Percentiles rank a stretch among this genome's conserved stretches.
Evolutionary conservation across 2,888 invertebrate species (phyloP).

Genomic region (Sphaeridia pumilis): DNA sequence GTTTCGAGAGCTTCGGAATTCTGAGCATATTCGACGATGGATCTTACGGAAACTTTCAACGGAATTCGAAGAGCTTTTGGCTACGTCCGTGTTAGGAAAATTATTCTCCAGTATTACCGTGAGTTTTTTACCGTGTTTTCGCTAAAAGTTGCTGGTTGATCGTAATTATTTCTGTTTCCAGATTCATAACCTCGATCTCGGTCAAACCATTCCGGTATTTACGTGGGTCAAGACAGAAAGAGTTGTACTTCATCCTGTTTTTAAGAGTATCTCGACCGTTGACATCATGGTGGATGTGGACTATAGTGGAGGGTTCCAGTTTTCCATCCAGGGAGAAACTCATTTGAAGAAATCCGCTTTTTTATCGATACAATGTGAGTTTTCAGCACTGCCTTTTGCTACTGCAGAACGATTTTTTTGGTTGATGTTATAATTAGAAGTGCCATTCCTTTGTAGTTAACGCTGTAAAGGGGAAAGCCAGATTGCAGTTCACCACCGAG

Average conservation of each 20-base stretch:
- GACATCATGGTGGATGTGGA: constrained; percentile 74
- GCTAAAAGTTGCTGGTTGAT: too few species aligned
- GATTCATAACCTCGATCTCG: constrained; percentile 77
- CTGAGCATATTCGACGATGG: constrained; percentile 69
- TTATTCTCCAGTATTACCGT: constrained; percentile 79
- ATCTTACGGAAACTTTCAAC: constrained; percentile 69
- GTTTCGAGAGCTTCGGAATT: constrained; percentile 78
- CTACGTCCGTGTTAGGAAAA: constrained; percentile 76
- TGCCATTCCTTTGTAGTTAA: constrained; percentile 61
- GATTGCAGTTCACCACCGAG: constrained; percentile 75
- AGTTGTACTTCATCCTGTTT: constrained; percentile 64
- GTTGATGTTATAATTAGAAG: too few species aligned
- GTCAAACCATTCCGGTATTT: constrained; percentile 83
- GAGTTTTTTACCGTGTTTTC: too few species aligned
- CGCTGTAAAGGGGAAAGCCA: constrained; percentile 66
- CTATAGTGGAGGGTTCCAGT: constrained; percentile 83
- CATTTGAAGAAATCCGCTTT: constrained; percentile 81
- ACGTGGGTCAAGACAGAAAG: constrained; percentile 67
- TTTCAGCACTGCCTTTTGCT: too few species aligned
- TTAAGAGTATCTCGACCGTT: constrained; percentile 63
- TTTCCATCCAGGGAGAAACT: constrained; percentile 86
- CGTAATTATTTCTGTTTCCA: too few species aligned
- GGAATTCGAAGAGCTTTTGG: constrained; percentile 75
- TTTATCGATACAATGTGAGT: constrained; percentile 65
- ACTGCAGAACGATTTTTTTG: too few species aligned